phyloP scores from a whole-genome alignment of 2,797 vertebrate species.

The Pelodytes ibericus region DNA sequence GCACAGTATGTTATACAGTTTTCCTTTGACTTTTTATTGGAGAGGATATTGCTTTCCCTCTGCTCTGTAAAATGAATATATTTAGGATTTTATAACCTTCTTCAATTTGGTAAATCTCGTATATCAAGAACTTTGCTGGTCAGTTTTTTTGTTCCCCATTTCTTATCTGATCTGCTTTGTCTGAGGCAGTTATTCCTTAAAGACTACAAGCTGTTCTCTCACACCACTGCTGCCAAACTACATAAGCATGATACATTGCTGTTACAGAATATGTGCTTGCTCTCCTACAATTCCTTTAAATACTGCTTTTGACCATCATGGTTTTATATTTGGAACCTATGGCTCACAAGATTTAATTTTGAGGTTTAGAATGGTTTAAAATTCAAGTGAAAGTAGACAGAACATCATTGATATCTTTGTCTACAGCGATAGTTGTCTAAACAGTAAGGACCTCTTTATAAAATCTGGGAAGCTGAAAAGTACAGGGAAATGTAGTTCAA shows the following conservation, averaged over 20 bases:
- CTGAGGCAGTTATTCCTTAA: constrained; percentile 18
- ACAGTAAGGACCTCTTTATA: too few relatives aligned
- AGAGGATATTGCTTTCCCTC: not conserved
- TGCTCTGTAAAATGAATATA: not conserved
- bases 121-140: constrained; percentile 10
- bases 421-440: too few relatives aligned
- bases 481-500: too few relatives aligned
- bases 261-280: constrained; percentile 3
- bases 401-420: too few relatives aligned
- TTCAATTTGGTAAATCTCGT: not conserved
- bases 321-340: not conserved
- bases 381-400: too few relatives aligned
- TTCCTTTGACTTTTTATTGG: not conserved
- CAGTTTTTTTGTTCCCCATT: constrained; percentile 18
- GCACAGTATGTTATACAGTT: not conserved
- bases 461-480: too few relatives aligned
- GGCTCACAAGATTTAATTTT: not conserved
- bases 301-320: constrained; percentile 4
- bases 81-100: not conserved
- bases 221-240: constrained; percentile 36
- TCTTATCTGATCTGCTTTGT: not conserved
- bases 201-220: constrained; percentile 19
- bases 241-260: constrained; percentile 42
- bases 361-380: not conserved
- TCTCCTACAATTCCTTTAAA: constrained; percentile 19